Evolutionary conservation across 2,888 invertebrate genomes (phyloP).

Genomic region (Plagodis dolabraria): DNA sequence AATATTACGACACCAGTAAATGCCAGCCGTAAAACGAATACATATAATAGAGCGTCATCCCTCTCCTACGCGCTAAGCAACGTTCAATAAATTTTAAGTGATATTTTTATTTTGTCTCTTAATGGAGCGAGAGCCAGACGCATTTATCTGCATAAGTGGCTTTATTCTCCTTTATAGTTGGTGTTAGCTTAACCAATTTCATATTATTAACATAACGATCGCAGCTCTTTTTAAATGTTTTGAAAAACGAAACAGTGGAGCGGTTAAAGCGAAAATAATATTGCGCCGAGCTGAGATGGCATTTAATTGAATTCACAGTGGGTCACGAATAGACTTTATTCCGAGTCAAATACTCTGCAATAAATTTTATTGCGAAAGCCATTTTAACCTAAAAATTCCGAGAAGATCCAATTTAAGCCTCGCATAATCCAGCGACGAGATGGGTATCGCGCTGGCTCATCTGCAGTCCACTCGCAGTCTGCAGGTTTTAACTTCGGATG

Average conservation of each 20-base stretch:
- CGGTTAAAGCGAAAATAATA: slow-evolving; percentile 62
- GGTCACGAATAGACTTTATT: slow-evolving; percentile 70
- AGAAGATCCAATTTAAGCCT: slow-evolving; percentile 77
- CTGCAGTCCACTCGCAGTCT: slow-evolving; percentile 39
- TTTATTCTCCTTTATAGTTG: slow-evolving; percentile 42
- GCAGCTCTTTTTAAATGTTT: slow-evolving; percentile 44
- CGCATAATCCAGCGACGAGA: slow-evolving; percentile 71
- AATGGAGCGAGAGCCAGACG: slow-evolving; percentile 40
- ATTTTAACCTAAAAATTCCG: slow-evolving; percentile 75
- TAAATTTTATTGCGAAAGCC: slow-evolving; percentile 76
- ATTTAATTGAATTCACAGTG: slow-evolving; percentile 70
- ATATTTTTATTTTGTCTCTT: slow-evolving; percentile 42
- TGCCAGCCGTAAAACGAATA: slow-evolving; percentile 40
- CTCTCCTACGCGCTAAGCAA: slow-evolving; percentile 38
- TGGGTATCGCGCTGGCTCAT: slow-evolving; percentile 61
- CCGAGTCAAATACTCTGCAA: slow-evolving; percentile 70
- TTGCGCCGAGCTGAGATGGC: slow-evolving; percentile 56
- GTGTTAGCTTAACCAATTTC: slow-evolving; percentile 42
- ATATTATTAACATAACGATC: slow-evolving; percentile 41
- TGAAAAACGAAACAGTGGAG: slow-evolving; percentile 45
- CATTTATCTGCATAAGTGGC: slow-evolving; percentile 43
- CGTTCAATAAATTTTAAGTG: slow-evolving; percentile 42
- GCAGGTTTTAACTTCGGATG: slow-evolving; percentile 38
- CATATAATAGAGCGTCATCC: slow-evolving; percentile 41
- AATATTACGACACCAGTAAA: slow-evolving; percentile 44